Evolutionary conservation across 2,113 vertebrate species (phyloP).

Genomic region (Campylorhamphus procurvoides): DNA sequence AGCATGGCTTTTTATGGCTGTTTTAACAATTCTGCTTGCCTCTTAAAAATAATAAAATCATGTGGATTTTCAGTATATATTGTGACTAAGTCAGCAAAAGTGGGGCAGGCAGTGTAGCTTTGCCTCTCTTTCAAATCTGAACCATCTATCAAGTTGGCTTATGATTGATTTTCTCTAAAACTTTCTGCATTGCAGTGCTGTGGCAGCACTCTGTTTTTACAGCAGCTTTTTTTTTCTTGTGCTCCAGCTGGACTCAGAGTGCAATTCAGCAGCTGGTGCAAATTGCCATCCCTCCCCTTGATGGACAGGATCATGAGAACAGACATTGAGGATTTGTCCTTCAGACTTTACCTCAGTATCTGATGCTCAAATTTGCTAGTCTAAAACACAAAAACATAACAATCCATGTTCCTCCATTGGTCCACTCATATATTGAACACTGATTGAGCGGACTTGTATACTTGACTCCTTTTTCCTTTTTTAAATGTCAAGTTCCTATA

Average conservation of each 20-base stretch:
- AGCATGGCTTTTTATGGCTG: neutral
- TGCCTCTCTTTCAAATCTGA: neutral
- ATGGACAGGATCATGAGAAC: neutral
- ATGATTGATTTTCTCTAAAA: slow-evolving; percentile 63
- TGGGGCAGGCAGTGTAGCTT: neutral
- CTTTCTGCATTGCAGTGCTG: slow-evolving; percentile 35
- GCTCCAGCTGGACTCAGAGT: neutral
- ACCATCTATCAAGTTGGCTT: slow-evolving; percentile 38
- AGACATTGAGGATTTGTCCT: neutral
- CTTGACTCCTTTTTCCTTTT: neutral
- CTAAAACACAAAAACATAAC: neutral
- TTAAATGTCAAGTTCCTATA: neutral
- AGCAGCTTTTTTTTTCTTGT: neutral
- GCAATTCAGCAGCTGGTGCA: slow-evolving; percentile 8
- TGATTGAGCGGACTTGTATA: neutral
- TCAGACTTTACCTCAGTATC: neutral
- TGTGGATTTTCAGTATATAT: neutral
- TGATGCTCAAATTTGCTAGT: neutral
- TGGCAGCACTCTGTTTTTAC: slow-evolving; percentile 20
- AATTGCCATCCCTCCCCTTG: neutral
- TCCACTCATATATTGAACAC: neutral
- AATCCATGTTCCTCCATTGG: neutral
- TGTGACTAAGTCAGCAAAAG: slow-evolving; percentile 35
- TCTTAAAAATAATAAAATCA: slow-evolving; percentile 28
- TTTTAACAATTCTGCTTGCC: neutral